These are phyloP conservation scores for Porites evermanni DNA, from an alignment of 92 coral and sea anemone genomes.

Conservation along the genomic window DNA sequence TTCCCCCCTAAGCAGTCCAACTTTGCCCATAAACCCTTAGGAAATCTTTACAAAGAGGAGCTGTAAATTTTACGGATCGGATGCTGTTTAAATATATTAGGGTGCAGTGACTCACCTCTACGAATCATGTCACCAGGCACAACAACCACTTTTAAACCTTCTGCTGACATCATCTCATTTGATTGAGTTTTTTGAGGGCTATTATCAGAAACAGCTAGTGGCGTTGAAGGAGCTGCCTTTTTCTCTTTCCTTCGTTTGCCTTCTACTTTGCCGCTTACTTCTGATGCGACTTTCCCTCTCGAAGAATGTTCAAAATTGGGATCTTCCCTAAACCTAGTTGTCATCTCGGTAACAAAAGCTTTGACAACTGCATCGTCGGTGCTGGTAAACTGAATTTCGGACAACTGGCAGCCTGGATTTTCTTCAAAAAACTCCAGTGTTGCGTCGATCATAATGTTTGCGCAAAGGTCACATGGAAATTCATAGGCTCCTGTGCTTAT, in stretches of 20 bases:
- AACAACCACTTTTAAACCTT: conserved; percentile 44
- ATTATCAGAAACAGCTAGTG: background rate
- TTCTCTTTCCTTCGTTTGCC: background rate
- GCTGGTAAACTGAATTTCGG: conserved; percentile 75
- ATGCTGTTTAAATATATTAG: no score
- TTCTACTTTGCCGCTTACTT: background rate
- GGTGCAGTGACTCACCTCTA: conserved; percentile 27
- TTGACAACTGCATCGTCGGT: conserved; percentile 50
- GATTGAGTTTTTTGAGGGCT: background rate
- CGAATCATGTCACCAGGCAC: conserved; percentile 43
- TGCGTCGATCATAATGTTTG: conserved; percentile 57
- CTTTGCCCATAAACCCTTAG: no score
- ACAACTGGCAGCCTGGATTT: conserved; percentile 38
- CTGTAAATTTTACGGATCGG: no score
- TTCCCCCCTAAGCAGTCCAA: no score
- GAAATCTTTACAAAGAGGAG: no score
- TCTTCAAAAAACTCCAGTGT: conserved; percentile 45
- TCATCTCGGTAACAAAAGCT: conserved; percentile 57
- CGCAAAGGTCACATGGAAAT: conserved; percentile 74
- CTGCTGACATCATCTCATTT: conserved; percentile 23
- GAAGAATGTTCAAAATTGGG: conserved; percentile 28
- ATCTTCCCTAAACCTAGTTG: conserved; percentile 46
- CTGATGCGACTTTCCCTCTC: background rate
- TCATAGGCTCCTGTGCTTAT: conserved; percentile 74
- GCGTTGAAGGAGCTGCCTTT: background rate